These are phyloP conservation scores for Pristis pectinata DNA, from an alignment of 2,797 vertebrate genomes.

Conservation along the genomic window DNA sequence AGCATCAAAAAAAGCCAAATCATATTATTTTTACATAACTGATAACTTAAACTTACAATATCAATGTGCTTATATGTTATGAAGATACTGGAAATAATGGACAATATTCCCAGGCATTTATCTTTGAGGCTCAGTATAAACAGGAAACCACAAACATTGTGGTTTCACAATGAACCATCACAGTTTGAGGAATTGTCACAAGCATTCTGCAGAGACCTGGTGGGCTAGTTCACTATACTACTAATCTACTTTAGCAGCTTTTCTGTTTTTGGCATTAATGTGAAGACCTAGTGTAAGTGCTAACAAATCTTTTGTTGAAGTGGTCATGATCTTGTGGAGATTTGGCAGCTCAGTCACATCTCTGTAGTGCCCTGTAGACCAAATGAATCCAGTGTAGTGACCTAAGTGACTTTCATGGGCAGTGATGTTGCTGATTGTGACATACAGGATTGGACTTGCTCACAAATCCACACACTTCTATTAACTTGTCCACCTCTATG, in stretches of 20 bases:
- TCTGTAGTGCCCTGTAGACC: neutral
- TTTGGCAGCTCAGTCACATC: neutral
- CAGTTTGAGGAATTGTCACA: neutral
- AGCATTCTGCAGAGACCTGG: neutral
- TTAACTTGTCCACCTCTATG: neutral
- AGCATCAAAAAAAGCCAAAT: neutral
- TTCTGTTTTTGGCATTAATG: neutral
- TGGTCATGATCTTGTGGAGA: slow-evolving; percentile 1
- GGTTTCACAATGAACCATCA: too few relatives aligned
- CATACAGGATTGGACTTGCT: neutral
- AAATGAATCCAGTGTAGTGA: neutral
- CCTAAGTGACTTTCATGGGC: neutral
- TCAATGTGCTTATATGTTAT: neutral
- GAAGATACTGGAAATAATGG: neutral
- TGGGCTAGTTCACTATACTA: neutral
- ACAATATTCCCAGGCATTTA: neutral
- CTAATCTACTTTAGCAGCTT: neutral
- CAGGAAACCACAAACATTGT: neutral
- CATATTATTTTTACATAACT: neutral
- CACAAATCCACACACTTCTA: neutral
- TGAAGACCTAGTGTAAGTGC: neutral
- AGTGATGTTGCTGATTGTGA: neutral
- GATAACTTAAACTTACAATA: neutral
- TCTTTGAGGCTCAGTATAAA: neutral
- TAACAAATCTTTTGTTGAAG: neutral